Evolutionary conservation across 2,113 vertebrate genomes (phyloP).

Genomic region (Acinonyx jubatus): DNA sequence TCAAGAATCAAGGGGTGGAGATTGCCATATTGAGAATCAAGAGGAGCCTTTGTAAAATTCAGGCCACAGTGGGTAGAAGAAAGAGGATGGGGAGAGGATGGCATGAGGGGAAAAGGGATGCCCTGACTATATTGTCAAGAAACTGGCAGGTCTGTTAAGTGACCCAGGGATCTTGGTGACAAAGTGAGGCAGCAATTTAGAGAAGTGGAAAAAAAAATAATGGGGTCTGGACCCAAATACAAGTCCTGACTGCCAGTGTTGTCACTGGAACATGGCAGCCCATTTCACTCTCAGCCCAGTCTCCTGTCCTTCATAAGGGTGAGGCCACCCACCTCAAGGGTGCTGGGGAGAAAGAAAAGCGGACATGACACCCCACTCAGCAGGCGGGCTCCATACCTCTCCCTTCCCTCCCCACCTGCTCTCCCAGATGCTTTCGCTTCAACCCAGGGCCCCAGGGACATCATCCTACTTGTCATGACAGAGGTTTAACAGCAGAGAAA

Average conservation of each 20-base stretch:
- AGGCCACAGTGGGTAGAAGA: not conserved
- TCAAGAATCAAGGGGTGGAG: not conserved
- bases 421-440: not conserved
- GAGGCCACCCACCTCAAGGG: rapidly evolving
- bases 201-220: not conserved
- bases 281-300: not conserved
- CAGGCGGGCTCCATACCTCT: rapidly evolving
- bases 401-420: rapidly evolving
- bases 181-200: not conserved
- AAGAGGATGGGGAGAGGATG: rapidly evolving
- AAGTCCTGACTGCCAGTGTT: not conserved
- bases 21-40: not conserved
- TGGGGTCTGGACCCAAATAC: not conserved
- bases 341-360: not conserved
- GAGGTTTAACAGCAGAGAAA: not conserved
- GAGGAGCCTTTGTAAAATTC: not conserved
- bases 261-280: rapidly evolving
- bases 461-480: not conserved
- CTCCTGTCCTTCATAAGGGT: not conserved
- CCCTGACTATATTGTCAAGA: not conserved
- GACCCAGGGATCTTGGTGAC: not conserved
- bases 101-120: too few species aligned
- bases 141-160: not conserved
- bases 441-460: not conserved
- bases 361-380: rapidly evolving